Base-by-base conservation (phyloP, 1,140 invertebrate species). In the Papilio machaon region DNA sequence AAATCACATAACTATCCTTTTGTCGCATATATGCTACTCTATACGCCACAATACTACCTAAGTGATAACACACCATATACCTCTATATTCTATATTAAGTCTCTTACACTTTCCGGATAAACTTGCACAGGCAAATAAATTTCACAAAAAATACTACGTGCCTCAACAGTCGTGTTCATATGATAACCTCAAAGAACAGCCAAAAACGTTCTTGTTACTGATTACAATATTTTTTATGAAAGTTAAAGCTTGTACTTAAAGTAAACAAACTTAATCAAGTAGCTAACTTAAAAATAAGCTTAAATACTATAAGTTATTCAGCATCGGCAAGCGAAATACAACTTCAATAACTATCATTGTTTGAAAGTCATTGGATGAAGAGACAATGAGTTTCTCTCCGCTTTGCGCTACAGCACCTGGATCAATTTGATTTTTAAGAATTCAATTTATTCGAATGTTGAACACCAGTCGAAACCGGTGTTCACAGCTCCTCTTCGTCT, bases 401-500 rank as follows among this genome's bases (percentile, higher is more conserved):
- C 43, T 47, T 74, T 8, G 46, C 38, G 13, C 23, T 10, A 23
- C 43, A 76, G 30, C 74, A 49, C 74, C 74, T 76, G 74, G 35
- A 49, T 52, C 23, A 76, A 79, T 79, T 79, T 67, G 58, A 23
- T 64, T 79, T 79, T 64, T 79, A 79, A 64, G 58, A 79, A 64
- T 79, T 46, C 77, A 79, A 79, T 79, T 67, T 79, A 79, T 79
- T 79, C 54, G 35, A 46, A 79, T 23, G 35, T 67, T 64, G 23
- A 64, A 79, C 19, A 67, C 38, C 5, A 43, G 77, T 35, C 47
- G 52, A 78, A 35, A 78, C 17, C 30, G 52, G 58, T 46, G 58
- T 79, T 70, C 47, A 79, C 60, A 79, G 58, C 77, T 67, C 76
- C 35, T 78, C 58, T 43, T 58, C 43, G 77, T 79, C 77, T 79